phyloP scores from a whole-genome alignment of 2,888 invertebrate genomes.

The Scaptodrosophila latifasciaeformis region DNA sequence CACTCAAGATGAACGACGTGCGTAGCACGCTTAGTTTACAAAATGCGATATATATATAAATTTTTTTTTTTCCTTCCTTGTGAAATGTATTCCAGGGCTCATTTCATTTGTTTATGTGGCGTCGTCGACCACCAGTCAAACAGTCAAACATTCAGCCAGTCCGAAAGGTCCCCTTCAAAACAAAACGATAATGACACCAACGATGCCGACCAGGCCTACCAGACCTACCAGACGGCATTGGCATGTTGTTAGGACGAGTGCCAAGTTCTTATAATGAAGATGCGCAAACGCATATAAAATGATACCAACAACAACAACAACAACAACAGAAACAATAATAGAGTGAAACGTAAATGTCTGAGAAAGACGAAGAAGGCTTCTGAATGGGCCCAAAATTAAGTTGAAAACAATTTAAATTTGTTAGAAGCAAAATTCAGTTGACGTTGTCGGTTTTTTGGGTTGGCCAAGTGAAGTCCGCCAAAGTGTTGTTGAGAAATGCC shows the following conservation, averaged over 20 bases:
- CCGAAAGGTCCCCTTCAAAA: too few species aligned
- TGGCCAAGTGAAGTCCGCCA: constrained; percentile 10
- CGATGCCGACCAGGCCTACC: not conserved
- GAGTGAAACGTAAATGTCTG: too few species aligned
- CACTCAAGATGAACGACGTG: constrained; percentile 3
- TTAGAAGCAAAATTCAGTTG: constrained; percentile 25
- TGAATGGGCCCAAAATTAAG: constrained; percentile 50
- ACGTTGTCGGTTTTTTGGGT: not conserved
- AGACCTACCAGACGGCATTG: not conserved
- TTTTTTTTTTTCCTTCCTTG: too few species aligned
- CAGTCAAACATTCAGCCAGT: constrained; percentile 12
- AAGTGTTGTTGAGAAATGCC: constrained; percentile 28
- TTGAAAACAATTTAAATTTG: constrained; percentile 58
- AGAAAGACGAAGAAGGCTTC: too few species aligned
- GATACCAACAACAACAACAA: too few species aligned
- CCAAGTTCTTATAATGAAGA: constrained; percentile 51
- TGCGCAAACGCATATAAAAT: constrained; percentile 39
- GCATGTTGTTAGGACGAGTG: constrained; percentile 34
- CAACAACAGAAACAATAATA: too few species aligned
- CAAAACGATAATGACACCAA: too few species aligned
- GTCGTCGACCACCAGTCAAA: constrained; percentile 3
- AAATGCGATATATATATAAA: constrained; percentile 23
- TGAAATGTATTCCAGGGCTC: constrained; percentile 37
- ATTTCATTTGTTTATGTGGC: constrained; percentile 61
- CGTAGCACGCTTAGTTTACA: constrained; percentile 51